A percentile compares a stretch with the other conserved stretches of the same genome.
Conservation (phyloP, 23 tunicate genomes). For the Styela plicata region DNA sequence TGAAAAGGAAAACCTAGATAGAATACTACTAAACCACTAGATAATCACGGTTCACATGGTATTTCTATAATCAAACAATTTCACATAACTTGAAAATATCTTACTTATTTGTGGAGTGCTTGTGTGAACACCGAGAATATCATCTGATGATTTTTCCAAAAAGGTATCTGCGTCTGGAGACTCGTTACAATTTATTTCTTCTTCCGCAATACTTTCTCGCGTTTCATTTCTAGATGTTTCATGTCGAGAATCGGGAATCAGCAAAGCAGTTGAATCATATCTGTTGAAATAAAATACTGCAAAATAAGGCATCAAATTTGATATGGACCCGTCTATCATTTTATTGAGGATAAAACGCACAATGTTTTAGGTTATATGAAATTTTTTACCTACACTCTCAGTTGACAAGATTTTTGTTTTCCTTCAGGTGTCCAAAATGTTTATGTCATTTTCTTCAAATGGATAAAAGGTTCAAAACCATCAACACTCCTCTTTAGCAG, state of each 20-base stretch:
- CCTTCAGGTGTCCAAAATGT: too few relatives aligned
- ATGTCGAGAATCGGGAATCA: constrained; percentile 25
- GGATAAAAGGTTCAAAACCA: too few relatives aligned
- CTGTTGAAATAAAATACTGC: constrained; percentile 7
- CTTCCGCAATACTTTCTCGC: constrained; percentile 14
- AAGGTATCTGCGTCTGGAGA: constrained; percentile 19
- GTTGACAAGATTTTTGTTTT: too few relatives aligned
- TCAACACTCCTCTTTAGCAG: too few relatives aligned
- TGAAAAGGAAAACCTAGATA: too few relatives aligned
- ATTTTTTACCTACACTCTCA: too few relatives aligned
- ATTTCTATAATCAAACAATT: background rate
- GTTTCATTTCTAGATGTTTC: background rate
- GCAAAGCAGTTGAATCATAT: constrained; percentile 34
- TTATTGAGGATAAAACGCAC: too few relatives aligned
- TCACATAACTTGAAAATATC: background rate
- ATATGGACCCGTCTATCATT: too few relatives aligned
- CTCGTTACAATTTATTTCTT: background rate
- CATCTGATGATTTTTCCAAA: constrained; percentile 46
- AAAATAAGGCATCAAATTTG: too few relatives aligned
- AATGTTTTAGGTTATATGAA: too few relatives aligned
- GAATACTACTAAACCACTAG: too few relatives aligned
- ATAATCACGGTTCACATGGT: background rate
- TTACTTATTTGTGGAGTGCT: constrained; percentile 54
- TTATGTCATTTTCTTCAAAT: too few relatives aligned
- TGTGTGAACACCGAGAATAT: constrained; percentile 42